These are phyloP conservation scores for Thecocarcelia acutangulata DNA, from an alignment of 2,888 invertebrate genomes.

Conservation along the genomic window DNA sequence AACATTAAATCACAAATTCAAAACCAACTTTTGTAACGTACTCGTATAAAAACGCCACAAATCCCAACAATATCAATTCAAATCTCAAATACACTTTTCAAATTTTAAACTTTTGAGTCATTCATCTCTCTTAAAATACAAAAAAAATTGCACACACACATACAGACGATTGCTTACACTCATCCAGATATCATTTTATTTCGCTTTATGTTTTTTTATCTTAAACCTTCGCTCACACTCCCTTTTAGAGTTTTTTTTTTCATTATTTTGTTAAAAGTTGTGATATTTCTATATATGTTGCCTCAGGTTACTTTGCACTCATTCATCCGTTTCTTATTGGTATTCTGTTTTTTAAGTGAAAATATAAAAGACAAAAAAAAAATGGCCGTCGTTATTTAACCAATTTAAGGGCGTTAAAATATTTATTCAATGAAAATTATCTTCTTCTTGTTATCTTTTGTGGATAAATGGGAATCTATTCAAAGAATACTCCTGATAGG, in stretches of 20 bases:
- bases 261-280: too few relatives aligned
- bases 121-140: constrained; percentile 54
- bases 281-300: constrained; percentile 10
- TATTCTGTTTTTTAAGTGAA: constrained; percentile 64
- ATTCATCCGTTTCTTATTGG: constrained; percentile 70
- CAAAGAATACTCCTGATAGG: neutral
- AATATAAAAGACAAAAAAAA: constrained; percentile 41
- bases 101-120: constrained; percentile 62
- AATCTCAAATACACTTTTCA: constrained; percentile 23
- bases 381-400: constrained; percentile 57
- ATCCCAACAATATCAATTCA: neutral
- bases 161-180: constrained; percentile 8
- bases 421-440: constrained; percentile 10
- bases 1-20: constrained; percentile 49
- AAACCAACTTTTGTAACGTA: constrained; percentile 42
- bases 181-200: neutral
- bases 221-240: constrained; percentile 35
- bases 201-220: neutral
- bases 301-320: constrained; percentile 58
- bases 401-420: constrained; percentile 41
- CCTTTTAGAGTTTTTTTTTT: constrained; percentile 22
- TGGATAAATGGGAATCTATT: neutral
- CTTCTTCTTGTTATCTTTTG: neutral
- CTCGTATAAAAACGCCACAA: constrained; percentile 32
- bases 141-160: constrained; percentile 23